Percentiles rank a stretch among this genome's conserved stretches.
Conservation (phyloP, 2,888 invertebrate species). For the Lamellibrachia satsuma region DNA sequence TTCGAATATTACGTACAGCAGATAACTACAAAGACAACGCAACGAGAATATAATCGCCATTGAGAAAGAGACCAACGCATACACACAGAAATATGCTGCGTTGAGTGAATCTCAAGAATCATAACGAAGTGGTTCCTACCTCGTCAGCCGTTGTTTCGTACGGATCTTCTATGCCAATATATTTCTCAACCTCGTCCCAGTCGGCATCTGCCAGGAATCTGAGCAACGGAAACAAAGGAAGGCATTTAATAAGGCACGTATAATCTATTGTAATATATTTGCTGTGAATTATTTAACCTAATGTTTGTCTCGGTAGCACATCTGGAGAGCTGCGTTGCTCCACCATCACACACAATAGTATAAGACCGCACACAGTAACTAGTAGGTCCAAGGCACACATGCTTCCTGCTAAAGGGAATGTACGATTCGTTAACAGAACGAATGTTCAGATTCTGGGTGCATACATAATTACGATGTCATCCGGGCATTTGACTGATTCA, state of each 20-base stretch:
- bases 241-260: background rate
- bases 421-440: no score
- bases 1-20: background rate
- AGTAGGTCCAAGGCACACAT: no score
- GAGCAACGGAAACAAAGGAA: background rate
- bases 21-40: background rate
- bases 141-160: slow-evolving; percentile 67
- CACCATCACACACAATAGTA: no score
- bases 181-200: slow-evolving; percentile 71
- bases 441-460: no score
- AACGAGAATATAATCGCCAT: background rate
- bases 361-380: no score
- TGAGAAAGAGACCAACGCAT: background rate
- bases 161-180: slow-evolving; percentile 72
- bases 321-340: no score
- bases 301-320: no score
- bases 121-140: slow-evolving; percentile 38
- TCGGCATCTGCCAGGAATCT: slow-evolving; percentile 74
- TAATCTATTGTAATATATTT: no score
- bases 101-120: background rate
- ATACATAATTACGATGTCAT: no score
- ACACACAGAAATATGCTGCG: background rate
- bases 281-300: no score
- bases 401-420: no score
- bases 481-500: no score